Percentiles rank a stretch among this genome's conserved stretches.
phyloP scores from a whole-genome alignment of 37 sponge, comb jelly and placozoan genomes.

The Tethya wilhelma region DNA sequence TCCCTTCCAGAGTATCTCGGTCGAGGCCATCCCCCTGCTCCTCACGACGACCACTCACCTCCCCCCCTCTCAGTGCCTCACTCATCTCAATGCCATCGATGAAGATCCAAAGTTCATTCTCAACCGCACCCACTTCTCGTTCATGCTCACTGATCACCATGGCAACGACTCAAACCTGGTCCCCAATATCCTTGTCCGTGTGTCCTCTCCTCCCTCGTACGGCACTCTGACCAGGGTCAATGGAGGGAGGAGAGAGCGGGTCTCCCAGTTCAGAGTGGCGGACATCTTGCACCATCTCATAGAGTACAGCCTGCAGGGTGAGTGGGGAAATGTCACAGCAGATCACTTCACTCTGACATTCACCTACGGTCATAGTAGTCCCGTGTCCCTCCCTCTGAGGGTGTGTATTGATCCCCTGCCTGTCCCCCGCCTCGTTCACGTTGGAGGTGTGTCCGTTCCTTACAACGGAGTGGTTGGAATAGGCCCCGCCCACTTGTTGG shows the following conservation, averaged over 20 bases:
- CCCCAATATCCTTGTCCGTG: background rate
- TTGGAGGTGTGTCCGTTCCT: background rate
- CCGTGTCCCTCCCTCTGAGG: background rate
- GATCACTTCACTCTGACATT: constrained; percentile 43
- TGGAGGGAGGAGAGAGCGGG: background rate
- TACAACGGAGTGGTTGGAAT: background rate
- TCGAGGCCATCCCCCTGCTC: constrained; percentile 26
- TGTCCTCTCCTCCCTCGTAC: background rate
- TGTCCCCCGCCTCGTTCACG: constrained; percentile 6
- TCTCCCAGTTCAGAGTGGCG: background rate
- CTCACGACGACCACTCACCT: constrained; percentile 8
- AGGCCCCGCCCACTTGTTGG: constrained; percentile 11
- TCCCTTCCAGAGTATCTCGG: constrained; percentile 23
- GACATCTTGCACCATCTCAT: constrained; percentile 4
- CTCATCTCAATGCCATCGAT: constrained; percentile 8
- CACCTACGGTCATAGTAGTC: constrained; percentile 29
- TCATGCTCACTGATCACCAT: background rate
- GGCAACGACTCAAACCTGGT: constrained; percentile 20
- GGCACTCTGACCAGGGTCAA: background rate
- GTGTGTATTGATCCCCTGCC: constrained; percentile 63
- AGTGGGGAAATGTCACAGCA: background rate
- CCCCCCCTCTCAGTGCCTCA: constrained; percentile 6
- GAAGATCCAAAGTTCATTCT: background rate
- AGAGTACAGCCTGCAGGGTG: background rate
- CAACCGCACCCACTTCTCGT: background rate